phyloP scores from a whole-genome alignment of 2,797 vertebrate genomes.

The Rhynchonycteris naso region DNA sequence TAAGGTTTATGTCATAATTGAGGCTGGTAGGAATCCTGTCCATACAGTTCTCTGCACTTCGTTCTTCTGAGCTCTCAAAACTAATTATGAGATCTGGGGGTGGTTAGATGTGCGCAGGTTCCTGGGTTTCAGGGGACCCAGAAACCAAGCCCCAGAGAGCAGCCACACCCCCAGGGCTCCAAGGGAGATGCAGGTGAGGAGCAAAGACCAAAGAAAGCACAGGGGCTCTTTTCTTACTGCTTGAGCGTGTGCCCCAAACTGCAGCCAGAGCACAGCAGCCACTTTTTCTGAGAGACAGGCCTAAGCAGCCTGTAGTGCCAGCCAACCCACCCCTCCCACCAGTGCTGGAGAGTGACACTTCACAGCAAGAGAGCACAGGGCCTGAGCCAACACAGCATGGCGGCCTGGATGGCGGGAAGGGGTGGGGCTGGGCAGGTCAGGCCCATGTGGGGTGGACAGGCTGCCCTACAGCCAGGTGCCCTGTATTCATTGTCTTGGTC shows the following conservation, averaged over 20 bases:
- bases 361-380: background rate
- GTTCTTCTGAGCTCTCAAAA: background rate
- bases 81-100: background rate
- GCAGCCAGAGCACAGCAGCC: background rate
- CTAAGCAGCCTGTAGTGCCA: background rate
- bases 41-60: background rate
- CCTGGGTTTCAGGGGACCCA: background rate
- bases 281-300: background rate
- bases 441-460: accelerated
- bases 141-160: background rate
- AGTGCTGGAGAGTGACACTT: background rate
- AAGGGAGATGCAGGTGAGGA: background rate
- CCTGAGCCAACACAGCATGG: background rate
- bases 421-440: background rate
- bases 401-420: too few relatives aligned
- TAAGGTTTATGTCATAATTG: background rate
- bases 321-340: background rate
- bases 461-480: background rate
- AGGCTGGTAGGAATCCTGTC: background rate
- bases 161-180: background rate
- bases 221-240: background rate
- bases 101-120: background rate
- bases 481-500: background rate
- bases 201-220: background rate
- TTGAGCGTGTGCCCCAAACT: background rate